Conservation (phyloP, 2,888 invertebrate species). For the Ariolimax columbianus region DNA sequence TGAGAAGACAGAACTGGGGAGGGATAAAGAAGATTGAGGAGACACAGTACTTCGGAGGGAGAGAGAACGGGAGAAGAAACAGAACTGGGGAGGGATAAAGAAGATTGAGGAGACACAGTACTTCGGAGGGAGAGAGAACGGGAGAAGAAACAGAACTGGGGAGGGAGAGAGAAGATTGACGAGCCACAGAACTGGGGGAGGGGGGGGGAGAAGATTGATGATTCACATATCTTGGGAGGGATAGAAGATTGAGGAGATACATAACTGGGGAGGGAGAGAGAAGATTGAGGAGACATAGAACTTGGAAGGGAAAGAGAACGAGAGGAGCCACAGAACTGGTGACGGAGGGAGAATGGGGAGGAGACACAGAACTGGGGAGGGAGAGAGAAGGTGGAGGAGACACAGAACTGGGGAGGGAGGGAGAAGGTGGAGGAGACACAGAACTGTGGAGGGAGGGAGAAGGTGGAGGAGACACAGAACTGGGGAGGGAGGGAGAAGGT, state of each 20-base stretch:
- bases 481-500: background rate
- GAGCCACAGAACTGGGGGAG: too few species aligned
- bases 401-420: background rate
- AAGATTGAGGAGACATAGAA: too few species aligned
- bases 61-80: background rate
- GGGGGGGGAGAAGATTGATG: background rate
- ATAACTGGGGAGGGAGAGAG: background rate
- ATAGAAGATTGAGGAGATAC: background rate
- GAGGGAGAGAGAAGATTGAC: too few species aligned
- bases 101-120: too few species aligned
- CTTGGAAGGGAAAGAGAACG: background rate
- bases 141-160: too few species aligned
- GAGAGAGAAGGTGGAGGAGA: background rate
- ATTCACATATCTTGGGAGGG: background rate
- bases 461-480: background rate
- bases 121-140: too few species aligned
- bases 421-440: background rate
- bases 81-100: too few species aligned
- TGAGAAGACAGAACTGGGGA: too few species aligned
- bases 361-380: too few species aligned
- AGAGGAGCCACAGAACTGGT: too few species aligned
- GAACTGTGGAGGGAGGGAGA: background rate
- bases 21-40: too few species aligned
- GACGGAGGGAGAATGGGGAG: too few species aligned
- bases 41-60: background rate